These are phyloP conservation scores for Centropus bengalensis DNA, from an alignment of 2,113 vertebrate genomes.

Conservation along the genomic window DNA sequence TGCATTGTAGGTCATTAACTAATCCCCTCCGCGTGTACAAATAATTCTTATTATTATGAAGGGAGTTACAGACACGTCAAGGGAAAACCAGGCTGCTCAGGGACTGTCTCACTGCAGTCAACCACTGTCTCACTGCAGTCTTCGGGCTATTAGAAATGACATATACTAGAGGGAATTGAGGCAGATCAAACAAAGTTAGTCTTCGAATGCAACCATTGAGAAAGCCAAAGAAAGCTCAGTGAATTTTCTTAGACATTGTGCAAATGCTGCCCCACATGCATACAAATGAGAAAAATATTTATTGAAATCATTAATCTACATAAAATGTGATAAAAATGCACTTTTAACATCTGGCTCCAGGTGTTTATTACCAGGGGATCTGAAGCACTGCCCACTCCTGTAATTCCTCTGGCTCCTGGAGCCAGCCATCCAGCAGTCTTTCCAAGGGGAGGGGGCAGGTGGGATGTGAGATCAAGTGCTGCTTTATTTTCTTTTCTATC, in stretches of 20 bases:
- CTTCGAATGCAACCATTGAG: not conserved
- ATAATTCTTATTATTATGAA: not conserved
- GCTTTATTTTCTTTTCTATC: not conserved
- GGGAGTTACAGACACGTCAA: conserved; percentile 11
- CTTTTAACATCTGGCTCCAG: conserved; percentile 1
- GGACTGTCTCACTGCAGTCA: not conserved
- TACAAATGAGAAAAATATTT: conserved; percentile 16
- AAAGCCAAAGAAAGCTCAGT: not conserved
- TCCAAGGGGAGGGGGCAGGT: not conserved
- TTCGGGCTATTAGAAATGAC: not conserved
- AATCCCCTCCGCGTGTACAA: not conserved
- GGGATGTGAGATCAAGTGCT: not conserved
- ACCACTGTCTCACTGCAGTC: not conserved
- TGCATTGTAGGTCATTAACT: not conserved
- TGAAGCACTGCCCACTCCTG: conserved; percentile 12
- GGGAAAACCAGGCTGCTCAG: conserved; percentile 10
- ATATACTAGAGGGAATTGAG: not conserved
- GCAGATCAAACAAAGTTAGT: not conserved
- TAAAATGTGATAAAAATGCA: conserved; percentile 1
- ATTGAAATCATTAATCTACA: conserved; percentile 18
- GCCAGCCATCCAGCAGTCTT: not conserved
- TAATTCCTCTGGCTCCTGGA: not conserved
- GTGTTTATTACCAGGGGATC: conserved; percentile 21
- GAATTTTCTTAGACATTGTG: not conserved
- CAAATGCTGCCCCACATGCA: not conserved